Base-by-base conservation (phyloP, 2,888 invertebrate species). In the Lithodes maja region DNA sequence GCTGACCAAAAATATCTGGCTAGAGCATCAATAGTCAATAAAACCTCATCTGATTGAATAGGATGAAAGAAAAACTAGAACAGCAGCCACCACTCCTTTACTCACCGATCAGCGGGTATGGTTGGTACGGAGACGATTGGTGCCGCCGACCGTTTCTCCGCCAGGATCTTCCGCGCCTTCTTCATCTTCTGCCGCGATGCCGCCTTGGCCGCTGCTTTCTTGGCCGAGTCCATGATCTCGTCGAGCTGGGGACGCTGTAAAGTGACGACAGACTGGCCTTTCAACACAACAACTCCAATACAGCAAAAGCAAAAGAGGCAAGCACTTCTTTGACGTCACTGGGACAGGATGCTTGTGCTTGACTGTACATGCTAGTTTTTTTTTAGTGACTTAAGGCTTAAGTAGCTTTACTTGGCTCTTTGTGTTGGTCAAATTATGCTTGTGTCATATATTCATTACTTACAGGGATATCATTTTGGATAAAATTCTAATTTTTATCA, bases 61-160 rank as follows among this genome's bases (percentile, higher is more conserved):
- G 33, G 33, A 33, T 33, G 33, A 33, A 33, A 33, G 33, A 33
- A 33, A 33, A 33, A 33, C 33, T 33, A 33, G 33, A 33, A 33
- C 33, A 33, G 33, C 33, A 33, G 33, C 33, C 33, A 33, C 33
- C 33, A 33, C 33, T 33, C 33, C 33, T 33, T 33, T 33, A 79
- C 87, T 87, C 80, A 92, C 92, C 91, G 93, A 92, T 97, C 97
- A 0, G 97, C 96, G 0, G 98, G 98, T 93, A 99, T 96, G 0
- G 98, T 98, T 0, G 99, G 99, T 92, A 99, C 97, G 0, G 98
- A 96, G 5, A 99, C 98, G 53, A 98, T 96, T 0, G 99, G 99
- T 0, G 97, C 96, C 92, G 97, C 97, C 0, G 97, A 97, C 0
- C 98, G 96, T 93, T 98, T 98, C 93, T 98, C 96, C 0, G 98